Base-by-base conservation (phyloP, 2,113 vertebrate species). In the Heterotilapia buettikoferi region DNA sequence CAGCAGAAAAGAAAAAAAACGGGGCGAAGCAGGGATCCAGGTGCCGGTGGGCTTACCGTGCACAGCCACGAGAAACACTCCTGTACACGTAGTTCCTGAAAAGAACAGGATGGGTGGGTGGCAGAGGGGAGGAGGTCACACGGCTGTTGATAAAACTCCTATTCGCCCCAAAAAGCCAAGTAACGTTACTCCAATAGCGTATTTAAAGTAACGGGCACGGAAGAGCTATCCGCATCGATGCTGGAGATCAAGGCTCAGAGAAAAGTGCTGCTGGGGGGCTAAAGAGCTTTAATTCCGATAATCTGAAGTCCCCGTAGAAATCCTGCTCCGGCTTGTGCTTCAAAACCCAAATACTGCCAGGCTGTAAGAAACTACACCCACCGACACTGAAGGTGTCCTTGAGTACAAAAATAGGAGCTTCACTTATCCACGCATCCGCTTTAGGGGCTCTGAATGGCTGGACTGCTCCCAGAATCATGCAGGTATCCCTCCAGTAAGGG, bases 1-100 rank as follows among this genome's bases (percentile, higher is more conserved):
- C 26, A 31, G 73, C 19, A 47, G n/a, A 76, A 61, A 11, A 40
- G 12, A 4, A n/a, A 11, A 9, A 59, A 59, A 14, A 29, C 9
- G 21, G 21, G 31, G n/a, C 18, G 18, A 90, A 36, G 26, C 21
- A 71, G 81, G 16, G 52, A 85, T 91, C 90, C 91, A 83, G 86
- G 84, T 86, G 86, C 83, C 79, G 83, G 78, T 86, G 89, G 82
- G 83, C 53, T 83, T 52, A n/a, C 57, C 8, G 56, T 2, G 86
- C 56, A 63, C 53, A 71, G 11, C 73, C 80, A 54, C 31, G 18
- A 50, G n/a, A 36, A 18, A 71, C 84, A 24, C 57, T 56, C 66
- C 66, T 26, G 61, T 9, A 24, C 54, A 29, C 43, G 54, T 13
- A 83, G 29, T 86, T 90, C 87, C 79, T 80, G 31, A 52, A 19